A percentile compares a stretch with the other conserved stretches of the same genome.
These are phyloP conservation scores for Holocentrus rufus DNA, from an alignment of 2,797 vertebrate genomes.

Conservation along the genomic window DNA sequence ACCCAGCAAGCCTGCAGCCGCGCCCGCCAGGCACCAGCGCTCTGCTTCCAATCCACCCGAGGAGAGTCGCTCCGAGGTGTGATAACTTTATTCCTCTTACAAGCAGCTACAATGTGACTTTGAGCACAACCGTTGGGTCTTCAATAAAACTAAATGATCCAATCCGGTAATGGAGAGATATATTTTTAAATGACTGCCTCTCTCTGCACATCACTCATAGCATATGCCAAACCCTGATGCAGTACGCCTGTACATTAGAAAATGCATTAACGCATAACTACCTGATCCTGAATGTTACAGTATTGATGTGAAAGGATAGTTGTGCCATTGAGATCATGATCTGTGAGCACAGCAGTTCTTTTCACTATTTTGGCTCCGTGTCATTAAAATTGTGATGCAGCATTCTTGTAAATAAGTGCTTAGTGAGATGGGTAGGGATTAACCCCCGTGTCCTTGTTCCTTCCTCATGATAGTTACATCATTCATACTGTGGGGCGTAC, in stretches of 20 bases:
- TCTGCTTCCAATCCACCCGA: constrained; percentile 33
- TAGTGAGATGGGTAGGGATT: constrained; percentile 3
- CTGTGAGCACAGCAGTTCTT: not conserved
- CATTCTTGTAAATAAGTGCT: constrained; percentile 10
- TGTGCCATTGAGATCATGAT: constrained; percentile 19
- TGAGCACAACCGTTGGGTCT: constrained; percentile 36
- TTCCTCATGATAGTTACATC: not conserved
- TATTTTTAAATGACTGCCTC: constrained; percentile 47
- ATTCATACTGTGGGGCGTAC: too few relatives aligned
- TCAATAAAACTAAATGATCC: constrained; percentile 61
- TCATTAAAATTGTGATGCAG: too few relatives aligned
- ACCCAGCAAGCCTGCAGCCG: constrained; percentile 67
- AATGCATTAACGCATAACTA: constrained; percentile 33
- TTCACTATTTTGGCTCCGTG: constrained; percentile 16
- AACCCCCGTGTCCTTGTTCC: constrained; percentile 10
- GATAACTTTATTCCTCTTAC: constrained; percentile 60
- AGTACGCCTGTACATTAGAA: constrained; percentile 33
- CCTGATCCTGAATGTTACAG: constrained; percentile 24
- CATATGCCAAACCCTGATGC: constrained; percentile 32
- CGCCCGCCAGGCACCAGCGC: constrained; percentile 59
- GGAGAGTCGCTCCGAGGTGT: constrained; percentile 52
- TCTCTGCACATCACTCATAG: constrained; percentile 54
- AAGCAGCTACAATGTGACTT: constrained; percentile 50
- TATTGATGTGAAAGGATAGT: constrained; percentile 9
- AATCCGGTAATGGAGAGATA: constrained; percentile 58